These are phyloP conservation scores for Ophioninae sp. DNA, from an alignment of 2,888 invertebrate genomes.

Conservation along the genomic window DNA sequence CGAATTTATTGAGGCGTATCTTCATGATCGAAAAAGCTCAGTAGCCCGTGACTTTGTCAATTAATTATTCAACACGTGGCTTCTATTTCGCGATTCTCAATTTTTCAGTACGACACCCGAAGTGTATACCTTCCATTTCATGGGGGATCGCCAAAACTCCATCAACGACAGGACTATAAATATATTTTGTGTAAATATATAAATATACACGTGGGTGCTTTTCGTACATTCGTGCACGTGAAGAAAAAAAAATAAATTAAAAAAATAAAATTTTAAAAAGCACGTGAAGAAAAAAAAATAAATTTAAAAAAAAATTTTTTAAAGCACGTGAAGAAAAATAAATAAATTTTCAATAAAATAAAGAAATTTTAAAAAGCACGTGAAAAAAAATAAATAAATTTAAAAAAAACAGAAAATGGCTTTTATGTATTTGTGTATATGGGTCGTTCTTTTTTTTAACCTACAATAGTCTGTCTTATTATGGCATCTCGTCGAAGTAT, in stretches of 20 bases:
- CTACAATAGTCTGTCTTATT: too few relatives aligned
- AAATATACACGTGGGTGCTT: neutral
- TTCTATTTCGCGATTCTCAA: slow-evolving; percentile 47
- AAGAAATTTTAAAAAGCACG: too few relatives aligned
- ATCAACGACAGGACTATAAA: slow-evolving; percentile 26
- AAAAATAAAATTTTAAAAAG: too few relatives aligned
- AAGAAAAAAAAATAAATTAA: neutral
- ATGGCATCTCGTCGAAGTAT: too few relatives aligned
- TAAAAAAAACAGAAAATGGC: too few relatives aligned
- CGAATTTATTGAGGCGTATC: slow-evolving; percentile 1
- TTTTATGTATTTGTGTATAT: too few relatives aligned
- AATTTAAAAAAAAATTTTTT: too few relatives aligned
- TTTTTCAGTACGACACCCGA: slow-evolving; percentile 41
- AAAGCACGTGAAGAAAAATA: too few relatives aligned
- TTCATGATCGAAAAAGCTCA: slow-evolving; percentile 37
- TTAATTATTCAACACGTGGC: slow-evolving; percentile 58
- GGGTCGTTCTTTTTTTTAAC: too few relatives aligned
- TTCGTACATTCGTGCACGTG: neutral
- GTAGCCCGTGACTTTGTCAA: slow-evolving; percentile 1
- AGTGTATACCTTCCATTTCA: slow-evolving; percentile 20
- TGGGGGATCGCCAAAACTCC: slow-evolving; percentile 1
- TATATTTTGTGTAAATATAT: neutral
- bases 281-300: too few relatives aligned
- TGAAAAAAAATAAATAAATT: too few relatives aligned
- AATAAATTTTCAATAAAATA: too few relatives aligned